phyloP scores from a whole-genome alignment of 1,140 invertebrate species.

The Leptinotarsa lineolata region DNA sequence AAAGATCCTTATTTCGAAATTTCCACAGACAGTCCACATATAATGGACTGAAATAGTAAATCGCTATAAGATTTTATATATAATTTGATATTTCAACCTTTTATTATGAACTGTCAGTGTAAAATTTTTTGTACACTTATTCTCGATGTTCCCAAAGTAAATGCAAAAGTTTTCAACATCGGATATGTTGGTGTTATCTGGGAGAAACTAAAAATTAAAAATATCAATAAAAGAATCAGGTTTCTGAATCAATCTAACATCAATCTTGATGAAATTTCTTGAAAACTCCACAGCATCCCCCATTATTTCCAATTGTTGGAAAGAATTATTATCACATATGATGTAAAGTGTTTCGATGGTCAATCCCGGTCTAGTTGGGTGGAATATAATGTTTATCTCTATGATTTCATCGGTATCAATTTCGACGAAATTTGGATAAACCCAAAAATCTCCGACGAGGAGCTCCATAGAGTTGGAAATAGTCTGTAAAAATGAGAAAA shows the following conservation, averaged over 20 bases:
- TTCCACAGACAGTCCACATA: slow-evolving; percentile 25
- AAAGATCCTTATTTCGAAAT: slow-evolving; percentile 6
- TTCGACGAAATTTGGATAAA: slow-evolving; percentile 46
- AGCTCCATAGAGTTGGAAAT: slow-evolving; percentile 35
- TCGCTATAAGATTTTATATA: too few species aligned
- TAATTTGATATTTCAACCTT: slow-evolving; percentile 23
- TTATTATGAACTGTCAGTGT: slow-evolving; percentile 27
- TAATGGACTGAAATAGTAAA: slow-evolving; percentile 22
- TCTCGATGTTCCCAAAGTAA: slow-evolving; percentile 28
- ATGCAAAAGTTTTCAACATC: slow-evolving; percentile 28
- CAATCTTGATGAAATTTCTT: slow-evolving; percentile 32
- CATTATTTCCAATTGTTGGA: slow-evolving; percentile 40
- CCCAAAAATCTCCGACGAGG: slow-evolving; percentile 32
- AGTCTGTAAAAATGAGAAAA: slow-evolving; percentile 19
- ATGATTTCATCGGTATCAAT: slow-evolving; percentile 39
- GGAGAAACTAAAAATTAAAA: slow-evolving; percentile 29
- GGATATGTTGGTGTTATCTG: slow-evolving; percentile 17
- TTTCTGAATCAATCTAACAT: slow-evolving; percentile 17
- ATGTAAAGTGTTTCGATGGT: slow-evolving; percentile 36
- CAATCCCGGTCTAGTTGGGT: slow-evolving; percentile 35
- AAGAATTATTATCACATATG: slow-evolving; percentile 44
- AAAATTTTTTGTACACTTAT: not conserved
- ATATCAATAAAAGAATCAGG: not conserved
- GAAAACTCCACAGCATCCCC: slow-evolving; percentile 43
- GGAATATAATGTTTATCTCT: slow-evolving; percentile 39